Evolutionary conservation across 2,888 invertebrate genomes (phyloP).

Genomic region (Drosophila anceps): DNA sequence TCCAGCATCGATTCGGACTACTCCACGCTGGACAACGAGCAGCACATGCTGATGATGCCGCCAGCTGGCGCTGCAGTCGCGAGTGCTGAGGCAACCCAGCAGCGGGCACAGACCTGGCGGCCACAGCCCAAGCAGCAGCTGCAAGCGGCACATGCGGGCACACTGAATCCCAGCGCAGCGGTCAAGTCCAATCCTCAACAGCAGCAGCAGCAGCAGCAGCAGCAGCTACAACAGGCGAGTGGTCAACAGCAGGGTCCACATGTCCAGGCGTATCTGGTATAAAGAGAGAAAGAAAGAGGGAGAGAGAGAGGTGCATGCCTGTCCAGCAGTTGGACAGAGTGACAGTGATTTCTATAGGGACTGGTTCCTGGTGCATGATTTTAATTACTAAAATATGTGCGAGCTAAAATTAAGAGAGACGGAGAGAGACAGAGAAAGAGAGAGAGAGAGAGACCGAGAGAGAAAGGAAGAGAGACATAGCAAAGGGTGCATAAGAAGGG

Average conservation of each 20-base stretch:
- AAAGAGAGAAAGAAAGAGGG: constrained; percentile 60
- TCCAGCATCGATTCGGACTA: constrained; percentile 96
- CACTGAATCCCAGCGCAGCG: constrained; percentile 50
- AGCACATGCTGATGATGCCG: constrained; percentile 85
- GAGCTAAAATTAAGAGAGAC: constrained; percentile 64
- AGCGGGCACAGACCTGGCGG: constrained; percentile 86
- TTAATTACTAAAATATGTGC: constrained; percentile 81
- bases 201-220: constrained; percentile 51
- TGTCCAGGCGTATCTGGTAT: constrained; percentile 85
- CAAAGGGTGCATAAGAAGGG: not conserved
- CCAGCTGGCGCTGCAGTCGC: constrained; percentile 63
- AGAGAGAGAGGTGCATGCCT: constrained; percentile 5
- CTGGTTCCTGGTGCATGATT: constrained; percentile 83
- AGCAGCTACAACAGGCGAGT: constrained; percentile 54
- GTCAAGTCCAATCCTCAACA: constrained; percentile 56
- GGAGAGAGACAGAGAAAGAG: constrained; percentile 12
- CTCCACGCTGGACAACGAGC: constrained; percentile 85
- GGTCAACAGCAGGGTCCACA: constrained; percentile 85
- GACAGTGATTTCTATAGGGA: constrained; percentile 80
- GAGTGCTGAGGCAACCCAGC: constrained; percentile 30
- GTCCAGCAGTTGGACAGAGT: constrained; percentile 37
- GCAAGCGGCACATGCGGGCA: constrained; percentile 63
- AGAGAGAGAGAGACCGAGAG: not conserved
- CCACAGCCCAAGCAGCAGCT: constrained; percentile 84
- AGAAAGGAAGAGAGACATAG: not conserved